A percentile compares a stretch with the other conserved stretches of the same genome.
phyloP scores from a whole-genome alignment of 2,888 invertebrate species.

The Caenorhabditis angaria region DNA sequence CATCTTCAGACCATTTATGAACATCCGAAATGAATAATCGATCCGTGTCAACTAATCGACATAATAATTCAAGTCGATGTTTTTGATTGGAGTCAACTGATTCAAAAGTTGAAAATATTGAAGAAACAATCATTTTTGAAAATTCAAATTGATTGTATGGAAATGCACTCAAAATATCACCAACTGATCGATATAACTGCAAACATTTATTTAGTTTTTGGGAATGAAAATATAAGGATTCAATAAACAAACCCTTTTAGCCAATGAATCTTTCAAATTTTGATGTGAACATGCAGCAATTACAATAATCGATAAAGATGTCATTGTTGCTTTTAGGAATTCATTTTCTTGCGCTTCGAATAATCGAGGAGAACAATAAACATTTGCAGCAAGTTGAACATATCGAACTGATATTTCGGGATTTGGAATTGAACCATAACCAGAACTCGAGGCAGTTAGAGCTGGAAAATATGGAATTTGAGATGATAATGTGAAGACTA shows the following conservation, averaged over 20 bases:
- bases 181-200: constrained; percentile 34
- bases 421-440: constrained; percentile 20
- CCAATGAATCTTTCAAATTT: background rate
- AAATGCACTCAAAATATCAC: constrained; percentile 27
- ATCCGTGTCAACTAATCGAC: constrained; percentile 37
- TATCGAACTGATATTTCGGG: constrained; percentile 28
- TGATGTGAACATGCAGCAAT: constrained; percentile 1
- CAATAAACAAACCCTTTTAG: background rate
- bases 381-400: constrained; percentile 26
- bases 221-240: too few relatives aligned
- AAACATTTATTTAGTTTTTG: constrained; percentile 14
- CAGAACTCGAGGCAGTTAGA: constrained; percentile 13
- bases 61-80: constrained; percentile 39
- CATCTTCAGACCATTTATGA: constrained; percentile 21
- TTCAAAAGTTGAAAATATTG: constrained; percentile 25
- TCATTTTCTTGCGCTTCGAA: constrained; percentile 12
- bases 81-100: constrained; percentile 21
- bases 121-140: constrained; percentile 24
- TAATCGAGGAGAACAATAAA: constrained; percentile 16
- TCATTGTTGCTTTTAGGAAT: constrained; percentile 22
- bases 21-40: constrained; percentile 20
- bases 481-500: background rate
- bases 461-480: background rate
- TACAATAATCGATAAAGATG: constrained; percentile 18
- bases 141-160: constrained; percentile 23